phyloP scores from a whole-genome alignment of 2,113 vertebrate species.

The Mustela lutreola region DNA sequence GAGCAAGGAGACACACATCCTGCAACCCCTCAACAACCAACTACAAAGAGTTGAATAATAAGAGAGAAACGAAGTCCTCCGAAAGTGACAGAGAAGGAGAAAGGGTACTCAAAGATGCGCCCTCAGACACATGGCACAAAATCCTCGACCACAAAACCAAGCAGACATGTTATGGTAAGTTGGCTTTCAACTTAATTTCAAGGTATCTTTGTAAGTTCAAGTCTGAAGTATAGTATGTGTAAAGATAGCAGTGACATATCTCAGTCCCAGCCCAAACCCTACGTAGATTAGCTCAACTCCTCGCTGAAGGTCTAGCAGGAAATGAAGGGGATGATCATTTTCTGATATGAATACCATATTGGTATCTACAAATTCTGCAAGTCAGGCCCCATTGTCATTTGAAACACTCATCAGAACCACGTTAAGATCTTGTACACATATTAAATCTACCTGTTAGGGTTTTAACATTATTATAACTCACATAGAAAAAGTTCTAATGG shows the following conservation, averaged over 20 bases:
- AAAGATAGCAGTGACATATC: background rate
- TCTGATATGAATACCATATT: background rate
- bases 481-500: background rate
- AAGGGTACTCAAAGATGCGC: background rate
- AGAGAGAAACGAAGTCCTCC: background rate
- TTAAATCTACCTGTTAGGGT: background rate
- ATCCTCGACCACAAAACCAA: background rate
- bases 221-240: background rate
- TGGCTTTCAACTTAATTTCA: background rate
- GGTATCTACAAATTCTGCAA: background rate
- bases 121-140: background rate
- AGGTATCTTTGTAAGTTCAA: background rate
- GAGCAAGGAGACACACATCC: background rate
- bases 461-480: background rate
- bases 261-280: background rate
- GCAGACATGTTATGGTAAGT: background rate
- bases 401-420: background rate
- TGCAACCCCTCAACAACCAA: background rate
- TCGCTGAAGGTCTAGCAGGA: background rate
- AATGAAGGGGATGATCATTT: background rate
- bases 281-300: background rate
- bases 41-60: background rate
- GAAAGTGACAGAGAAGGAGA: background rate
- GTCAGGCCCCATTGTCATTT: background rate
- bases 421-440: background rate